Conservation (phyloP, 2,113 vertebrate species). For the Argyrosomus japonicus region DNA sequence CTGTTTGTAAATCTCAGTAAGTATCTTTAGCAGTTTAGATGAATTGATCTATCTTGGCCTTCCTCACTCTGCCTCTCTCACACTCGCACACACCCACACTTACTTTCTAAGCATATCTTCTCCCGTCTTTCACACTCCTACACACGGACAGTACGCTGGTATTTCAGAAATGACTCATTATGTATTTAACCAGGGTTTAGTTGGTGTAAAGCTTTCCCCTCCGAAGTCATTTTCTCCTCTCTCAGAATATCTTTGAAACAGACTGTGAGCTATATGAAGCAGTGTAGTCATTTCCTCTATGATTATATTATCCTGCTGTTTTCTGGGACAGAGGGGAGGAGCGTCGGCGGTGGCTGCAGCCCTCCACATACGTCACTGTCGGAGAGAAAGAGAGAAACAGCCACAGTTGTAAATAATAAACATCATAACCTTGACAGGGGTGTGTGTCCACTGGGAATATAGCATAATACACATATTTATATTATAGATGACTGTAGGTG, state of each 20-base stretch:
- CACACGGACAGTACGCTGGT: conserved; percentile 28
- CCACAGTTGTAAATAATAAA: conserved; percentile 55
- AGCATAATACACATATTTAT: not conserved
- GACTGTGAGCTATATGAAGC: conserved; percentile 26
- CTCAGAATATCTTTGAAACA: conserved; percentile 23
- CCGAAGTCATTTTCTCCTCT: conserved; percentile 30
- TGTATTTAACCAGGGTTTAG: conserved; percentile 34
- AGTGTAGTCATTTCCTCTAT: conserved; percentile 44
- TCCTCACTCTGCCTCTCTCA: conserved; percentile 3
- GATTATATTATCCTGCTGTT: conserved; percentile 46
- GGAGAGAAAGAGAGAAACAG: conserved; percentile 43
- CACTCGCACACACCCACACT: conserved; percentile 48
- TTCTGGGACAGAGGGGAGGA: conserved; percentile 59
- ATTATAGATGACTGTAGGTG: conserved; percentile 13
- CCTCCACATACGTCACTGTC: conserved; percentile 50
- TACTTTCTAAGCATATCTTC: conserved; percentile 44
- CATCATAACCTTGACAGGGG: conserved; percentile 57
- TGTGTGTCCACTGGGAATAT: conserved; percentile 48
- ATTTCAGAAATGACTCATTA: conserved; percentile 65
- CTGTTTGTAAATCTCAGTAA: conserved; percentile 4
- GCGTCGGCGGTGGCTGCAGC: not conserved
- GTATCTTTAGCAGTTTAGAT: not conserved
- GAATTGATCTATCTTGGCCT: conserved; percentile 18
- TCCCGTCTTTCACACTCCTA: conserved; percentile 60
- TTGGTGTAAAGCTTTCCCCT: conserved; percentile 25